Evolutionary conservation across 2,113 vertebrate genomes (phyloP).

Genomic region (Tiliqua scincoides): DNA sequence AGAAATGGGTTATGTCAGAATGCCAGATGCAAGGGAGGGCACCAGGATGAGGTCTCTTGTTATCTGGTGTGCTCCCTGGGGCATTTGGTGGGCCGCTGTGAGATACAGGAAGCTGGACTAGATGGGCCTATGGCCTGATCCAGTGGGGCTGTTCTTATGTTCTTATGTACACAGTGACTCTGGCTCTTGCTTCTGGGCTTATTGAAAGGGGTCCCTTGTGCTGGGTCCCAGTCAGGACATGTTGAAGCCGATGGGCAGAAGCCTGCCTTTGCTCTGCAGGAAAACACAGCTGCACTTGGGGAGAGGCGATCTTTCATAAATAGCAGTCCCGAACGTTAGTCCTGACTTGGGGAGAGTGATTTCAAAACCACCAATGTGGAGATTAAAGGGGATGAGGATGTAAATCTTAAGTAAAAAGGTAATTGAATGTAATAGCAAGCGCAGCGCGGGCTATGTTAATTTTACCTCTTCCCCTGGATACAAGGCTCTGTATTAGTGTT

Average conservation of each 20-base stretch:
- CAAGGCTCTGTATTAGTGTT: slow-evolving; percentile 88
- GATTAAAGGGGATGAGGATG: slow-evolving; percentile 86
- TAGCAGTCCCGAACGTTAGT: slow-evolving; percentile 32
- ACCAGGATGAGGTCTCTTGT: too few relatives aligned
- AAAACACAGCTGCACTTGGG: slow-evolving; percentile 17
- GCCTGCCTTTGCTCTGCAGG: background rate
- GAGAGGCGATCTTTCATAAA: slow-evolving; percentile 44
- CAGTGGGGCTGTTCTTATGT: too few relatives aligned
- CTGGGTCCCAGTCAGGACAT: rapidly evolving
- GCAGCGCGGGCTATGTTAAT: slow-evolving; percentile 87
- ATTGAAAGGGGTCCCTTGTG: background rate
- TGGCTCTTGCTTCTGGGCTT: background rate
- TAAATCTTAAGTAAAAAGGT: slow-evolving; percentile 90
- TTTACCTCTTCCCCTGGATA: slow-evolving; percentile 88
- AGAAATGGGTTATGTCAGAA: too few relatives aligned
- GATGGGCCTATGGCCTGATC: too few relatives aligned
- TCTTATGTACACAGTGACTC: background rate
- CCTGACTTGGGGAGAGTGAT: slow-evolving; percentile 68
- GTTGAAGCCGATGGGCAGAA: slow-evolving; percentile 11
- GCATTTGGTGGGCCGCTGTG: too few relatives aligned
- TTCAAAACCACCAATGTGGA: slow-evolving; percentile 81
- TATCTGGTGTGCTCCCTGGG: too few relatives aligned
- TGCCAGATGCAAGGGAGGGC: too few relatives aligned
- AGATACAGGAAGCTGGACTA: too few relatives aligned
- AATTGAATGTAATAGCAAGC: slow-evolving; percentile 90